phyloP scores from a whole-genome alignment of 1,140 invertebrate species.

The Zaprionus vittiger region DNA sequence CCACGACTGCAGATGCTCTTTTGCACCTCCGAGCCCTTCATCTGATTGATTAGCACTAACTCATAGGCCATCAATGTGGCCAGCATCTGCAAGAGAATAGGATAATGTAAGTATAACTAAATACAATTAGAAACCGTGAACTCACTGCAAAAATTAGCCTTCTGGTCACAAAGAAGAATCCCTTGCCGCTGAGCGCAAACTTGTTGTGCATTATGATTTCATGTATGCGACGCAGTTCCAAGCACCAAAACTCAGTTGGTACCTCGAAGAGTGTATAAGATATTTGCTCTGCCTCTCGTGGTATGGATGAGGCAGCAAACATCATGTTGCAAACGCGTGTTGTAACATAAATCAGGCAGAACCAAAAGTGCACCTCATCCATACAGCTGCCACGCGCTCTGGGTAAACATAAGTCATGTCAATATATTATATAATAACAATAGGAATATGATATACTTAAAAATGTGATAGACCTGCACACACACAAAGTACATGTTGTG shows the following conservation, averaged over 20 bases:
- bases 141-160: constrained; percentile 84
- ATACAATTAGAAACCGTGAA: not conserved
- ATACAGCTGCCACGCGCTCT: constrained; percentile 66
- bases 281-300: constrained; percentile 86
- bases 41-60: constrained; percentile 78
- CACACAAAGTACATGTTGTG: constrained; percentile 90
- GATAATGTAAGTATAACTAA: not conserved
- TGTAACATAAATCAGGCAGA: constrained; percentile 87
- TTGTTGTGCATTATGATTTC: constrained; percentile 85
- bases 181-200: constrained; percentile 85
- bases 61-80: constrained; percentile 76
- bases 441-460: constrained; percentile 86
- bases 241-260: constrained; percentile 85
- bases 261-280: constrained; percentile 86
- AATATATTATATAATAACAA: not conserved
- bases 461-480: constrained; percentile 89
- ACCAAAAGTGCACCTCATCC: constrained; percentile 86
- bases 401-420: not conserved
- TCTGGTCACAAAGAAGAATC: constrained; percentile 87
- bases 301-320: constrained; percentile 86
- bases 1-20: constrained; percentile 66
- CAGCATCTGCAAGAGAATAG: constrained; percentile 60
- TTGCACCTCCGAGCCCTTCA: constrained; percentile 55
- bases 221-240: constrained; percentile 85
- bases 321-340: constrained; percentile 86